A percentile compares a stretch with the other conserved stretches of the same genome.
These are phyloP conservation scores for Lobophora halterata DNA, from an alignment of 2,888 invertebrate genomes.

Conservation along the genomic window DNA sequence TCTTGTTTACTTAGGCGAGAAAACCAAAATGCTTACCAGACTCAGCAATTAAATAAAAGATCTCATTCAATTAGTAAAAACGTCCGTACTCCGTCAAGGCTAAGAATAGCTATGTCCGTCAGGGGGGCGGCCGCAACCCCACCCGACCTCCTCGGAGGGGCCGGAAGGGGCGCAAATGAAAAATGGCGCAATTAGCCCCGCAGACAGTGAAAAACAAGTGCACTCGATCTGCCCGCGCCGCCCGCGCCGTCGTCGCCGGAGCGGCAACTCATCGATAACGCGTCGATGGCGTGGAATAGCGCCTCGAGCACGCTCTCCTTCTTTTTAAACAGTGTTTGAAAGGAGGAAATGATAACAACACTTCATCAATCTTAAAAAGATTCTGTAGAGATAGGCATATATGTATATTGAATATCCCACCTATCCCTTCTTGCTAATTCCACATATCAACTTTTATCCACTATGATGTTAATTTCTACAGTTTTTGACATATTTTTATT, in stretches of 20 bases:
- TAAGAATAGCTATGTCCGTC: constrained; percentile 41
- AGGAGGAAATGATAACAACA: constrained; percentile 3
- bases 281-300: constrained; percentile 38
- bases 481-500: too few species aligned
- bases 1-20: too few species aligned
- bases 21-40: too few species aligned
- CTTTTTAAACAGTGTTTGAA: constrained; percentile 17
- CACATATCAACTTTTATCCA: too few species aligned
- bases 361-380: too few species aligned
- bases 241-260: constrained; percentile 44
- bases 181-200: constrained; percentile 77
- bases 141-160: constrained; percentile 18
- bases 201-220: constrained; percentile 80
- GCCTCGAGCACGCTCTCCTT: constrained; percentile 21
- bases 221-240: constrained; percentile 67
- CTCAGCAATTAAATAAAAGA: too few species aligned
- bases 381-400: too few species aligned
- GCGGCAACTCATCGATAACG: constrained; percentile 55
- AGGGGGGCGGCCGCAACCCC: constrained; percentile 31
- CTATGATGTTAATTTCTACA: too few species aligned
- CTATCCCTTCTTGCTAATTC: too few species aligned
- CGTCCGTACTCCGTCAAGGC: constrained; percentile 31
- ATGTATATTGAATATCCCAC: too few species aligned
- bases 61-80: constrained; percentile 50
- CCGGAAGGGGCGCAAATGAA: constrained; percentile 65